phyloP scores from a whole-genome alignment of 53 echinoderm and acorn worm genomes.

The Stichopus horrens region DNA sequence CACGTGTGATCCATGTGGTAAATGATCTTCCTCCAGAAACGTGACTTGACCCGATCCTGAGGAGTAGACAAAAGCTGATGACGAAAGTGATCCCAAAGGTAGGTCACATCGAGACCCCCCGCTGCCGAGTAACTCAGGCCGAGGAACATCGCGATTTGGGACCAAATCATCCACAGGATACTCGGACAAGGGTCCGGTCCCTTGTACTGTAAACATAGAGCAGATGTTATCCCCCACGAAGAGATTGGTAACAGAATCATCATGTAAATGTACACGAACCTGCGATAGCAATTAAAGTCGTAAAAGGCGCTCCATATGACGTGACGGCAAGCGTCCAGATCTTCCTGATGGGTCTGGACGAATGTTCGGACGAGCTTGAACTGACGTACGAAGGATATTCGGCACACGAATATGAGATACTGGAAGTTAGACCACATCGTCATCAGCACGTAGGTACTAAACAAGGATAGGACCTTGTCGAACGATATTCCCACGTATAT shows the following conservation, averaged over 20 bases:
- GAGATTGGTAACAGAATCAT: not conserved
- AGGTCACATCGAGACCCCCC: slow-evolving; percentile 4
- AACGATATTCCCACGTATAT: not conserved
- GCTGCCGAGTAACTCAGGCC: not conserved
- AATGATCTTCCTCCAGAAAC: slow-evolving; percentile 4
- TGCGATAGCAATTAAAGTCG: slow-evolving; percentile 34
- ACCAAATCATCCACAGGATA: slow-evolving; percentile 8
- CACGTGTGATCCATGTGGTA: not conserved
- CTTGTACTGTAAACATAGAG: slow-evolving; percentile 11
- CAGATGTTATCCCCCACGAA: slow-evolving; percentile 19
- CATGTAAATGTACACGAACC: slow-evolving; percentile 7
- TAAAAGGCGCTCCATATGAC: slow-evolving; percentile 8
- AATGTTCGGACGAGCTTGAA: not conserved
- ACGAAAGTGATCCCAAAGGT: slow-evolving; percentile 11
- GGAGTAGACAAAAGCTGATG: not conserved
- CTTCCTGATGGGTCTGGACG: not conserved
- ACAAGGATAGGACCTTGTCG: not conserved
- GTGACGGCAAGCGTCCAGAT: slow-evolving; percentile 14
- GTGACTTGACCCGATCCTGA: not conserved
- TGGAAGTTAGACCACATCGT: slow-evolving; percentile 14
- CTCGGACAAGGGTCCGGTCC: not conserved
- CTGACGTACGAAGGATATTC: slow-evolving; percentile 12
- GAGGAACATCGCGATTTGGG: slow-evolving; percentile 9
- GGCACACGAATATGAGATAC: slow-evolving; percentile 7
- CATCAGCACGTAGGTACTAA: not conserved